Evolutionary conservation across 2,888 invertebrate genomes (phyloP).

Genomic region (Molorchus minor): DNA sequence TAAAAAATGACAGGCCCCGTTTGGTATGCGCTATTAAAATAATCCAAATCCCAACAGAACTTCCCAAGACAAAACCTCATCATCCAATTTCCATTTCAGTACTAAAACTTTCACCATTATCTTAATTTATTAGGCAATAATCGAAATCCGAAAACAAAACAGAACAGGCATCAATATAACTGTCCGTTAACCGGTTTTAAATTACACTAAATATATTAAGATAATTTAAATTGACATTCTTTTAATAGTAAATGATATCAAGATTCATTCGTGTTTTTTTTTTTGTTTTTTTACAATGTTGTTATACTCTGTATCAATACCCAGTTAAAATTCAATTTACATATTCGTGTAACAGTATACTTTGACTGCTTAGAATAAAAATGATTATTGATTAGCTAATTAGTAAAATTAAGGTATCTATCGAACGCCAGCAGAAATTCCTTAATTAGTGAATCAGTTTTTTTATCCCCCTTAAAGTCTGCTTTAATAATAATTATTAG

Average conservation of each 20-base stretch:
- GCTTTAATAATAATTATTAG: too few species aligned
- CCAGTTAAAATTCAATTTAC: conserved; percentile 40
- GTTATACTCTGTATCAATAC: conserved; percentile 19
- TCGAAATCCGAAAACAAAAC: conserved; percentile 51
- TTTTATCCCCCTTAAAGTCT: too few species aligned
- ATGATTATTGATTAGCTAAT: conserved; percentile 17
- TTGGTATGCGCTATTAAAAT: conserved; percentile 21
- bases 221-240: conserved; percentile 60
- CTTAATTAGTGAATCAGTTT: too few species aligned
- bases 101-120: conserved; percentile 56
- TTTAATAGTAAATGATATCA: conserved; percentile 57
- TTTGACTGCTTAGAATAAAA: conserved; percentile 20
- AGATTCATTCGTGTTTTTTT: conserved; percentile 45
- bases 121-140: conserved; percentile 57
- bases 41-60: conserved; percentile 26
- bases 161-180: conserved; percentile 52
- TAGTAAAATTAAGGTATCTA: conserved; percentile 14
- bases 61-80: conserved; percentile 22
- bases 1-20: conserved; percentile 1
- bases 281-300: conserved; percentile 24
- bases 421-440: neutral
- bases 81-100: conserved; percentile 43
- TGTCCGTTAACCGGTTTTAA: conserved; percentile 55
- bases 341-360: conserved; percentile 41
- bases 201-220: conserved; percentile 57